Conservation (phyloP, 1,140 invertebrate genomes). For the Andricus grossulariae region DNA sequence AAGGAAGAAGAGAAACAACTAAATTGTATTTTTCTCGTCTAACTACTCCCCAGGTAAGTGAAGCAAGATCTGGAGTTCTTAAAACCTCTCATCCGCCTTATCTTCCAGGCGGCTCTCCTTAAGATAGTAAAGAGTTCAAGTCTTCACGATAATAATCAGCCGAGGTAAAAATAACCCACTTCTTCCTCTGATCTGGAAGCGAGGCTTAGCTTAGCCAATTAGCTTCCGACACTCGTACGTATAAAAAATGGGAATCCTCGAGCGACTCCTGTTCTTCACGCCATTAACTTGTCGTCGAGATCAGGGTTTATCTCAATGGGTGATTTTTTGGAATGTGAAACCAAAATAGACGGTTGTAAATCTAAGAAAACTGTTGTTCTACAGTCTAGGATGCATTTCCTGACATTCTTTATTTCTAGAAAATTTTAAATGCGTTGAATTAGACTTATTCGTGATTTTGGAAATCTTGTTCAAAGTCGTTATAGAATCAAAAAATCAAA, state of each 20-base stretch:
- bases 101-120: background rate
- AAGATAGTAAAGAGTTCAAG: conserved; percentile 1
- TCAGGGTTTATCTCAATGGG: too few species aligned
- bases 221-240: background rate
- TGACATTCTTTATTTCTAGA: too few species aligned
- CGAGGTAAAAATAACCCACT: conserved; percentile 1
- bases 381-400: too few species aligned
- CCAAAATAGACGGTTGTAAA: too few species aligned
- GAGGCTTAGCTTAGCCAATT: background rate
- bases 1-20: background rate
- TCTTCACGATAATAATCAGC: conserved; percentile 12
- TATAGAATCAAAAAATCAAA: too few species aligned
- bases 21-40: background rate
- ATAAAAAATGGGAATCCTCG: background rate
- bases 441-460: too few species aligned
- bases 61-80: conserved; percentile 29
- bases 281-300: background rate
- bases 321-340: too few species aligned
- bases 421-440: too few species aligned
- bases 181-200: background rate
- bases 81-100: background rate
- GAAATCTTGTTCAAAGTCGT: too few species aligned
- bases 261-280: background rate
- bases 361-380: too few species aligned
- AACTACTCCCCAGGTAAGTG: background rate